phyloP scores from a whole-genome alignment of 2,888 invertebrate species.

The Napeogenes inachia region DNA sequence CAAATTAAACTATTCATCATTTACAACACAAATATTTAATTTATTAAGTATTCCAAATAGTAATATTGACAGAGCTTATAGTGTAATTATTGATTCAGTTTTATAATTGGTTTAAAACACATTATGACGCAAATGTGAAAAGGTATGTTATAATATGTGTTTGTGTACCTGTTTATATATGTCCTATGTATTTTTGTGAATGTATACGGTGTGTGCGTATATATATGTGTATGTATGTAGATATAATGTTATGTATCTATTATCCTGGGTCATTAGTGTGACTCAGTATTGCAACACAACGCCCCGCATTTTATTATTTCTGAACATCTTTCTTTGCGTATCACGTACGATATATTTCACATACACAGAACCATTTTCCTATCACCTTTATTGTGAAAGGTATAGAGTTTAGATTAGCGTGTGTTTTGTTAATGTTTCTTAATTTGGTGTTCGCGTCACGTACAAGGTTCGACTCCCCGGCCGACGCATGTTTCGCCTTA shows the following conservation, averaged over 20 bases:
- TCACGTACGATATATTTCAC: constrained; percentile 49
- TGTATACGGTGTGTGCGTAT: no score
- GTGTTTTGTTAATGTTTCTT: constrained; percentile 41
- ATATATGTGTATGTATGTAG: not conserved
- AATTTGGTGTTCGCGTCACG: constrained; percentile 65
- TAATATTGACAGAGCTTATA: no score
- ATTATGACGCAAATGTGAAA: no score
- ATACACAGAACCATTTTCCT: constrained; percentile 33
- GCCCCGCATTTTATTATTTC: constrained; percentile 41
- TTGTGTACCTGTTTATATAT: no score
- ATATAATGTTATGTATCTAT: not conserved
- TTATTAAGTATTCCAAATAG: no score
- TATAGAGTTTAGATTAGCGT: constrained; percentile 42
- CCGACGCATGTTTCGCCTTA: constrained; percentile 53
- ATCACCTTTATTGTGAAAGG: constrained; percentile 29
- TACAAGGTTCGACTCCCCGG: constrained; percentile 55
- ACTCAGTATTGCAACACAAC: constrained; percentile 9
- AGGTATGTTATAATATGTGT: no score
- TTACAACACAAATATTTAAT: no score
- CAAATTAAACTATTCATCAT: no score
- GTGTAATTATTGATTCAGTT: no score
- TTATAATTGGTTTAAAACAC: no score
- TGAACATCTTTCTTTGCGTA: constrained; percentile 48
- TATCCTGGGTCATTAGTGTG: constrained; percentile 11
- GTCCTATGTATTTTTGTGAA: not conserved